Percentiles rank a stretch among this genome's conserved stretches.
phyloP scores from a whole-genome alignment of 2,797 vertebrate genomes.

The Octomys mimax region DNA sequence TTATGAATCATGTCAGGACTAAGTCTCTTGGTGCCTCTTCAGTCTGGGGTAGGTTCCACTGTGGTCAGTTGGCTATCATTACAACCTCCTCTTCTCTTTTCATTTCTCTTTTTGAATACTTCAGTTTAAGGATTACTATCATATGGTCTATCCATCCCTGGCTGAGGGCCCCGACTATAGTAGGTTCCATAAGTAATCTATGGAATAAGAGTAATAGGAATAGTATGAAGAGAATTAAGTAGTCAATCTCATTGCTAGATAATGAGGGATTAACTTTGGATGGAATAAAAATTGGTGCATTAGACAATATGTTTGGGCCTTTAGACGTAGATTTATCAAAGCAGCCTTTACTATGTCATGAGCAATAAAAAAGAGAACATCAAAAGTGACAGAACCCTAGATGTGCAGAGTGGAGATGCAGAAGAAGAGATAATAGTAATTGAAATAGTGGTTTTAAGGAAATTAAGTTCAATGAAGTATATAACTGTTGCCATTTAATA shows the following conservation, averaged over 20 bases:
- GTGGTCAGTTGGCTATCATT: background rate
- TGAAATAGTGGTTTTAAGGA: background rate
- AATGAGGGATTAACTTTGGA: background rate
- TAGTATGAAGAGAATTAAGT: background rate
- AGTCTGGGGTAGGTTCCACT: rapidly evolving
- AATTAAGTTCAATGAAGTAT: background rate
- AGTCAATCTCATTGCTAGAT: background rate
- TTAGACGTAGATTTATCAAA: background rate
- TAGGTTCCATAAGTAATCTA: background rate
- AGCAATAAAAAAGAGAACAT: background rate
- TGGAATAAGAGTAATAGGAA: background rate
- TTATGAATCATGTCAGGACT: background rate
- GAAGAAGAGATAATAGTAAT: background rate
- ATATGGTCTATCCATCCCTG: background rate
- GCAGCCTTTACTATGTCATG: background rate
- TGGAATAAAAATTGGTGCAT: background rate
- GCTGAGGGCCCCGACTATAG: background rate
- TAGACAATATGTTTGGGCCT: background rate
- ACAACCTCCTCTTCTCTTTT: background rate
- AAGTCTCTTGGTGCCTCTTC: background rate
- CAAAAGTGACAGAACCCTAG: background rate
- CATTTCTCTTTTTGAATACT: background rate
- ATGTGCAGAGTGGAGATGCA: background rate
- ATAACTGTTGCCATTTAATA: background rate
- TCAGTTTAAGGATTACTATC: background rate